Conservation (phyloP, 2,888 invertebrate genomes). For the Coelopa pilipes region DNA sequence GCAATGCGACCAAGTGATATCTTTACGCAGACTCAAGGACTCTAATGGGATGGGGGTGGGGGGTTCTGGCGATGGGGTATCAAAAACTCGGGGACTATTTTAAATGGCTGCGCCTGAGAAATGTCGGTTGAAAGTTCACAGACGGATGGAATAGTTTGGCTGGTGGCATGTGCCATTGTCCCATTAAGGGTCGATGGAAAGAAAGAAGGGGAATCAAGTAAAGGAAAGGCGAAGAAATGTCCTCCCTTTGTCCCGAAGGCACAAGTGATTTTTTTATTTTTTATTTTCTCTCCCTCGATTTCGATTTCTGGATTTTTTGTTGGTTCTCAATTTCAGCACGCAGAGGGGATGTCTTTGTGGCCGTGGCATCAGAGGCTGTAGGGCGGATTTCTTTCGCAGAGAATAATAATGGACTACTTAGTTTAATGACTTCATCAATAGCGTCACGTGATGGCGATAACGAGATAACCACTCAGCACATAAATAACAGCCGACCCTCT, state of each 20-base stretch:
- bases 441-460: conserved; percentile 7
- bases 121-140: too few species aligned
- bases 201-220: background rate
- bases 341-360: background rate
- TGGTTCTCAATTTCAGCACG: background rate
- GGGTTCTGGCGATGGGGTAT: too few species aligned
- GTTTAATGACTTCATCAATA: conserved; percentile 3
- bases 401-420: conserved; percentile 3
- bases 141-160: too few species aligned
- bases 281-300: background rate
- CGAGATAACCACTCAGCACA: background rate
- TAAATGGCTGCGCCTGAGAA: too few species aligned
- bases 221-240: background rate
- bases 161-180: too few species aligned
- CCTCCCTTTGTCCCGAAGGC: background rate
- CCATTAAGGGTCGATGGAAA: too few species aligned
- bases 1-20: too few species aligned
- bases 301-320: background rate
- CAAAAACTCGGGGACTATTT: too few species aligned
- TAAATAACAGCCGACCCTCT: background rate
- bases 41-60: too few species aligned
- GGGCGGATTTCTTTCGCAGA: background rate
- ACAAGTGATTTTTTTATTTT: background rate
- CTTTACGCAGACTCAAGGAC: too few species aligned
- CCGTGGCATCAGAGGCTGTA: too few species aligned